Base-by-base conservation (phyloP, 2,888 invertebrate species). In the Mactromeris polynyma region DNA sequence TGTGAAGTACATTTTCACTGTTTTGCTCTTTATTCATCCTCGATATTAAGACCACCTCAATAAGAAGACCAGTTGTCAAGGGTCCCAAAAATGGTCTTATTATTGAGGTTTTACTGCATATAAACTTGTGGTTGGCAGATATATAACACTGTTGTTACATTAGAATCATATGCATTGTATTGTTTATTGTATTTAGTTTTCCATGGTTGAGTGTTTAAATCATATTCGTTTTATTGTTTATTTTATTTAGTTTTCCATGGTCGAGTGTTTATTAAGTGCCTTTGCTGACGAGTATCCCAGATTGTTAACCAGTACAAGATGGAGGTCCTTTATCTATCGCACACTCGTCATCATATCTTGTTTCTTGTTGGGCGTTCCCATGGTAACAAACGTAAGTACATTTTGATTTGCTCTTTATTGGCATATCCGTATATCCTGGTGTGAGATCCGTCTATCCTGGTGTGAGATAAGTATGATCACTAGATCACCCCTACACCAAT, bases 231-330 rank as follows among this genome's bases (percentile, higher is more conserved):
- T 73, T 80, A 40, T 46, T 21, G 2, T 78, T 80, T 42, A 1
- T 78, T 78, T 7, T 36, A 19, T 94, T 38, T 95, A 96, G 96
- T 96, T 97, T 89, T 96, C 96, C 9, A 96, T 96, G 54, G 96
- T 96, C n/a, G 97, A 97, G 90, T 96, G 96, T 86, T 96, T 97
- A 7, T 93, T 97, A 88, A 95, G 95, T 84, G 96, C 96, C n/a
- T 94, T 96, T 51, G 94, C 96, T 11, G 97, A 97, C 87, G 96
- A 96, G 89, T 96, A 96, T 83, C 94, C 94, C 21, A 58, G 83
- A 4, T 93, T 91, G 64, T 88, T 96, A 38, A 93, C 94, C n/a
- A 80, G 86, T 46, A 92, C 93, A 19, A 93, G 93, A 51, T 90
- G 90, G 64, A 89, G 94, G 42, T 93, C 94, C n/a, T 93, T 96